These are phyloP conservation scores for Gobiocypris rarus DNA, from an alignment of 2,113 vertebrate species.

Conservation along the genomic window DNA sequence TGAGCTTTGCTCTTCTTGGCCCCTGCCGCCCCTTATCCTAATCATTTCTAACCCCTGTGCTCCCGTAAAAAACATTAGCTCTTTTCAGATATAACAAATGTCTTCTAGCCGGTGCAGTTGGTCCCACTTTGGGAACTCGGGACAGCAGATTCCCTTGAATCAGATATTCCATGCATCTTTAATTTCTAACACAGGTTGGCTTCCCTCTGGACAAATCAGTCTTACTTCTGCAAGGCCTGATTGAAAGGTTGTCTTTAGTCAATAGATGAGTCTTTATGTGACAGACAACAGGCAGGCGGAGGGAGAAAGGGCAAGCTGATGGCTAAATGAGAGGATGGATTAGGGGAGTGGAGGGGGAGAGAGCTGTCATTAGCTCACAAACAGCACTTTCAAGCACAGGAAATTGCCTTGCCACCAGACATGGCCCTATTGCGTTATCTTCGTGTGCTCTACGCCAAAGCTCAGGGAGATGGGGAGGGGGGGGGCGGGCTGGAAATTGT, in stretches of 20 bases:
- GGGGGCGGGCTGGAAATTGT: constrained; percentile 41
- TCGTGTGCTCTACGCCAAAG: constrained; percentile 38
- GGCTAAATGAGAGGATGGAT: constrained; percentile 52
- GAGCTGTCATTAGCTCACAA: constrained; percentile 54
- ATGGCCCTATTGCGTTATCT: constrained; percentile 55
- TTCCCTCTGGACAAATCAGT: constrained; percentile 65
- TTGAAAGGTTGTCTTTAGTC: constrained; percentile 61
- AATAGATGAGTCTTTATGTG: constrained; percentile 53
- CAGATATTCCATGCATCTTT: constrained; percentile 73
- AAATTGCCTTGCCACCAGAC: constrained; percentile 61
- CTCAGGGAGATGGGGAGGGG: constrained; percentile 10
- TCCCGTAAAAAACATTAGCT: constrained; percentile 53
- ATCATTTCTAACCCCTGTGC: constrained; percentile 48
- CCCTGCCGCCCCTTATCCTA: constrained; percentile 41
- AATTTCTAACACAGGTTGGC: constrained; percentile 67
- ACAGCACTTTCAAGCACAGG: constrained; percentile 55
- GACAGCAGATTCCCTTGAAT: constrained; percentile 63
- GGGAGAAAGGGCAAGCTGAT: constrained; percentile 38
- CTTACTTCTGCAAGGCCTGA: constrained; percentile 65
- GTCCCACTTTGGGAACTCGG: constrained; percentile 21
- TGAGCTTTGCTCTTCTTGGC: constrained; percentile 35
- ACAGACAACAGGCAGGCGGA: constrained; percentile 48
- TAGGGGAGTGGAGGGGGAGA: constrained; percentile 21
- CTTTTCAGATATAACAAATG: constrained; percentile 45
- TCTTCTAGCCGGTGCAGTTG: constrained; percentile 30